Evolutionary conservation across 1,140 invertebrate species (phyloP).

Genomic region (Apis laboriosa): DNA sequence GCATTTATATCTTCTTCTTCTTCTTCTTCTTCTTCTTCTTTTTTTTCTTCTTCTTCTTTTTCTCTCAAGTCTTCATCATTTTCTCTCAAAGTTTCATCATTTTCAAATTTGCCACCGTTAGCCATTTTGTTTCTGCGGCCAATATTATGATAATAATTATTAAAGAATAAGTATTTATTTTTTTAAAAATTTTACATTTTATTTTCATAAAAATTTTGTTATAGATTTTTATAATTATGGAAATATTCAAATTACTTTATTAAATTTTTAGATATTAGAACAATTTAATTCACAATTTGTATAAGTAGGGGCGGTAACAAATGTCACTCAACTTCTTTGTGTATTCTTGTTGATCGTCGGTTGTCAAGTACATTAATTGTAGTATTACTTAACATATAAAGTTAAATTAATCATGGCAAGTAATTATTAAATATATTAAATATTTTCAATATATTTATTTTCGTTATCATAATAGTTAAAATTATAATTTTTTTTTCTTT

Average conservation of each 20-base stretch:
- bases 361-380: slow-evolving; percentile 26
- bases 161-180: background rate
- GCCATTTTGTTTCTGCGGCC: slow-evolving; percentile 18
- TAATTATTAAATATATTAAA: slow-evolving; percentile 2
- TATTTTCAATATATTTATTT: background rate
- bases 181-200: background rate
- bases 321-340: slow-evolving; percentile 4
- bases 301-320: slow-evolving; percentile 36
- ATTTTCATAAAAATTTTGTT: background rate
- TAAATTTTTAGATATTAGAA: background rate
- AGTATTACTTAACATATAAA: background rate
- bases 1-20: slow-evolving; percentile 83
- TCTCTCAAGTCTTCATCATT: background rate
- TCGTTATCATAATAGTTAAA: background rate
- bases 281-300: background rate
- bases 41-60: background rate
- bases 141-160: background rate
- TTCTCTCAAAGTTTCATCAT: background rate
- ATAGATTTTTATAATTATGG: background rate
- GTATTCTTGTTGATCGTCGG: slow-evolving; percentile 20
- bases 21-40: background rate
- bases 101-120: slow-evolving; percentile 32
- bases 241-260: background rate
- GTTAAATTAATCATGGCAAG: slow-evolving; percentile 31
- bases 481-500: background rate